Evolutionary conservation across 1,140 invertebrate genomes (phyloP).

Genomic region (Vanessa atalanta): DNA sequence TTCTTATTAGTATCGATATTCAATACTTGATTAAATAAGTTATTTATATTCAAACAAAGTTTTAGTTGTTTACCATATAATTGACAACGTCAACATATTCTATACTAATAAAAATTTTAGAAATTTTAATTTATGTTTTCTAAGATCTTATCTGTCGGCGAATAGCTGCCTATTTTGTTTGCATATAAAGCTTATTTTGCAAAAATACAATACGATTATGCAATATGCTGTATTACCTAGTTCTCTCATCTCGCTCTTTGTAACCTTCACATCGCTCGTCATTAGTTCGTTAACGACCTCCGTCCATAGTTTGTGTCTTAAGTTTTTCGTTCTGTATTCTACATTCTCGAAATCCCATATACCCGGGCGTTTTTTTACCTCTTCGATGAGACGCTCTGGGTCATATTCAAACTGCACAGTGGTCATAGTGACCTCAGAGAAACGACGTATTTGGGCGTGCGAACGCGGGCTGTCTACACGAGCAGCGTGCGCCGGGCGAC

Average conservation of each 20-base stretch:
- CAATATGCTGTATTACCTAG: slow-evolving; percentile 52
- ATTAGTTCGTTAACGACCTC: slow-evolving; percentile 66
- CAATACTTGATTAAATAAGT: no score
- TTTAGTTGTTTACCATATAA: no score
- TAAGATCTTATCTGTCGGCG: no score
- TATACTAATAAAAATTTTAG: no score
- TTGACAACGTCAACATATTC: no score
- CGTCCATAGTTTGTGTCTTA: slow-evolving; percentile 61
- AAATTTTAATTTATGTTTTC: no score
- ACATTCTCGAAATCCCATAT: slow-evolving; percentile 71
- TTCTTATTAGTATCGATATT: no score
- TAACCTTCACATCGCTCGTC: slow-evolving; percentile 55
- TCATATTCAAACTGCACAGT: slow-evolving; percentile 73
- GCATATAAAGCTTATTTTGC: no score
- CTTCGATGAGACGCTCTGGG: slow-evolving; percentile 67
- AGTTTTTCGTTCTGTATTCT: slow-evolving; percentile 60
- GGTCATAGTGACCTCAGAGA: slow-evolving; percentile 19
- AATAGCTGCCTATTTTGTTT: no score
- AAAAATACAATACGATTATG: slow-evolving; percentile 8
- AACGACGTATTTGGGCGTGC: slow-evolving; percentile 29
- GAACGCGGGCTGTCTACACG: slow-evolving; percentile 51
- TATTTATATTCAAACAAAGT: no score
- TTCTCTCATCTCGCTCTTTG: slow-evolving; percentile 70
- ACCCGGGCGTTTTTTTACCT: slow-evolving; percentile 68
- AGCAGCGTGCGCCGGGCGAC: slow-evolving; percentile 65